Evolutionary conservation across 2,113 vertebrate genomes (phyloP).

Genomic region (Xenotilapia longispinis): DNA sequence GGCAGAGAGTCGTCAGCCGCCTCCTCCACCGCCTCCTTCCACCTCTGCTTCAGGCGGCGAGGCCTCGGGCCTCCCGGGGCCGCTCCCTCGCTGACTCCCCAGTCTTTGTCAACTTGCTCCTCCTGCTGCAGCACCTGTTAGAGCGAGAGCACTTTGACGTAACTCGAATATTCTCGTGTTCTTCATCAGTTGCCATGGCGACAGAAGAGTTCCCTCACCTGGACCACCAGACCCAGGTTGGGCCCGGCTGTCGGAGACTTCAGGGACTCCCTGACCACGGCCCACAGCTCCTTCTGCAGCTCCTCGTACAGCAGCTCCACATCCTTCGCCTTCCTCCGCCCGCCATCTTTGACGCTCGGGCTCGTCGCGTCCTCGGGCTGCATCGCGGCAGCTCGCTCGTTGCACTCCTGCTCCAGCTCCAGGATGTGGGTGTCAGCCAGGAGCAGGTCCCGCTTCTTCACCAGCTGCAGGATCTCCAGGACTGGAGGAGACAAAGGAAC

Average conservation of each 20-base stretch:
- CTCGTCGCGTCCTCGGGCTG: slow-evolving; percentile 25
- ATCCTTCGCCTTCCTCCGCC: slow-evolving; percentile 80
- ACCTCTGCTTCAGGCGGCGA: slow-evolving; percentile 69
- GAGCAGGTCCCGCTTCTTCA: slow-evolving; percentile 82
- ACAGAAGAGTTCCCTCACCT: slow-evolving; percentile 31
- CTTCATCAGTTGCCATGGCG: background rate
- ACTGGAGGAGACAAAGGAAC: slow-evolving; percentile 57
- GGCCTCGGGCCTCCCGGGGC: slow-evolving; percentile 52
- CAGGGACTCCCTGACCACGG: slow-evolving; percentile 78
- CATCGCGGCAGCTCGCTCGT: background rate
- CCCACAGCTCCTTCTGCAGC: slow-evolving; percentile 84
- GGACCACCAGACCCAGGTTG: slow-evolving; percentile 77
- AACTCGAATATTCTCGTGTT: background rate
- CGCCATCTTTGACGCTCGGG: slow-evolving; percentile 47
- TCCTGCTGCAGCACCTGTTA: slow-evolving; percentile 81
- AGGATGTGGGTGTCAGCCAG: slow-evolving; percentile 84
- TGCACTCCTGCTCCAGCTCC: slow-evolving; percentile 84
- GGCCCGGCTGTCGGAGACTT: slow-evolving; percentile 64
- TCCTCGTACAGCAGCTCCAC: slow-evolving; percentile 86
- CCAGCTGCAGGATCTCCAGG: slow-evolving; percentile 85
- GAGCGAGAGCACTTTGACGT: background rate
- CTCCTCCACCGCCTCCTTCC: slow-evolving; percentile 74
- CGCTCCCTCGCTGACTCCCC: background rate
- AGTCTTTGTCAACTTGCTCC: slow-evolving; percentile 70
- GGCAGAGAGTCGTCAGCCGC: slow-evolving; percentile 70